Evolutionary conservation across 2,113 vertebrate species (phyloP).

Genomic region (Coracopsis vasa): DNA sequence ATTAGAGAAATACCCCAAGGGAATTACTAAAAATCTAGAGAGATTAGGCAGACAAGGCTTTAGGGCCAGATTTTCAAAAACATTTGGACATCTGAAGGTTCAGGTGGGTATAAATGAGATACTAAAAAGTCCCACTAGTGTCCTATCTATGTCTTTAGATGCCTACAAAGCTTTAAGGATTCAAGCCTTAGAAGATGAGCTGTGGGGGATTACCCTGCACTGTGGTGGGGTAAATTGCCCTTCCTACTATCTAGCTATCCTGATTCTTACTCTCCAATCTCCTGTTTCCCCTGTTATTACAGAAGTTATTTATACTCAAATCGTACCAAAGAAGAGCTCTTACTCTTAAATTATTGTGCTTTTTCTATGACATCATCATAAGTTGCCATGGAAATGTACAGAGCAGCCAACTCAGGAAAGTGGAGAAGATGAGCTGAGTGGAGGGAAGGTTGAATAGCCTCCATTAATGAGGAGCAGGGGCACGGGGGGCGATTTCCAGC

Average conservation of each 20-base stretch:
- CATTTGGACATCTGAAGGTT: background rate
- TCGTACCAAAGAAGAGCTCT: background rate
- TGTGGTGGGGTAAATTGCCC: background rate
- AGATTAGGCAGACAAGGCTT: background rate
- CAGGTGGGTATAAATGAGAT: background rate
- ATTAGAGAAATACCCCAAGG: background rate
- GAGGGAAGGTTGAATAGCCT: background rate
- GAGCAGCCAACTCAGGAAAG: background rate
- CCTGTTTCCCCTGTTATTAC: background rate
- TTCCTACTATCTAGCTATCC: background rate
- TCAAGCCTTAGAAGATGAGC: background rate
- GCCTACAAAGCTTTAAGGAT: background rate
- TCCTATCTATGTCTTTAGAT: background rate
- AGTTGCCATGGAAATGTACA: constrained; percentile 11
- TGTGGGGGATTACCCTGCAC: background rate
- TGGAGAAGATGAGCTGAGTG: background rate
- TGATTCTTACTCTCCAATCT: background rate
- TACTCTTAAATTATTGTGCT: background rate
- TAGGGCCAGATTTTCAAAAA: background rate
- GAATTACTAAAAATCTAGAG: background rate
- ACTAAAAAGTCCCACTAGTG: background rate
- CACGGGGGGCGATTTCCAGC: background rate
- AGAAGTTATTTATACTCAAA: background rate
- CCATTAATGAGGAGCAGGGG: background rate
- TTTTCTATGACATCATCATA: constrained; percentile 4